A percentile compares a stretch with the other conserved stretches of the same genome.
Evolutionary conservation across 2,888 invertebrate genomes (phyloP).

Genomic region (Autographa gamma): DNA sequence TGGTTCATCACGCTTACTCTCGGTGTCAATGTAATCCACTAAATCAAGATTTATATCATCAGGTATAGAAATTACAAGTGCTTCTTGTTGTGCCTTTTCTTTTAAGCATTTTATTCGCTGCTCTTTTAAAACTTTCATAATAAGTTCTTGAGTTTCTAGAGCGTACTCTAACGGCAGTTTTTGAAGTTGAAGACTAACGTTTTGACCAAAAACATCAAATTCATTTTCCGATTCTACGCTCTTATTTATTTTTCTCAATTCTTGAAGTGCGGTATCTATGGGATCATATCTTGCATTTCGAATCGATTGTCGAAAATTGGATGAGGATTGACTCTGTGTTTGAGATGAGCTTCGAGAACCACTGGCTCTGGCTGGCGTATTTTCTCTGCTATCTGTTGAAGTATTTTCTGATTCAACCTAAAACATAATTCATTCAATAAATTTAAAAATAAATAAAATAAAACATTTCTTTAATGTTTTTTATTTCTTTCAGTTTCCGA

Average conservation of each 20-base stretch:
- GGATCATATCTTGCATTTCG: conserved; percentile 40
- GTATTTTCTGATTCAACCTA: conserved; percentile 41
- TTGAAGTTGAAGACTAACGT: no score
- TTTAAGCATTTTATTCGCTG: conserved; percentile 31
- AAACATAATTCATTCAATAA: conserved; percentile 41
- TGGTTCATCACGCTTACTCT: no score
- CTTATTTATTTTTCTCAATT: conserved; percentile 36
- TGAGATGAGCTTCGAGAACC: conserved; percentile 36
- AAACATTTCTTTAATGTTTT: conserved; percentile 34
- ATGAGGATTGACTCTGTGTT: conserved; percentile 41
- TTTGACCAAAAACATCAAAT: no score
- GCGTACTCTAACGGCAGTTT: no score
- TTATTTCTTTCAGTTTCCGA: conserved; percentile 35
- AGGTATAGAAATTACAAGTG: no score
- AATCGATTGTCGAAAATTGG: conserved; percentile 41
- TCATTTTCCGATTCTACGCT: no score
- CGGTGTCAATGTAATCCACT: no score
- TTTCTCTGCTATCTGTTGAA: conserved; percentile 42
- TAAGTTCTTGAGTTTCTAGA: conserved; percentile 41
- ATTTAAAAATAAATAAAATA: conserved; percentile 38
- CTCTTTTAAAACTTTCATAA: conserved; percentile 41
- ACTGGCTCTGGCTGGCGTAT: conserved; percentile 40
- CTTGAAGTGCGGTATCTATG: conserved; percentile 6
- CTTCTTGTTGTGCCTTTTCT: no score
- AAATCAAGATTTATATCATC: no score